Evolutionary conservation across 2,888 invertebrate species (phyloP).

Genomic region (Nasonovia ribisnigri): DNA sequence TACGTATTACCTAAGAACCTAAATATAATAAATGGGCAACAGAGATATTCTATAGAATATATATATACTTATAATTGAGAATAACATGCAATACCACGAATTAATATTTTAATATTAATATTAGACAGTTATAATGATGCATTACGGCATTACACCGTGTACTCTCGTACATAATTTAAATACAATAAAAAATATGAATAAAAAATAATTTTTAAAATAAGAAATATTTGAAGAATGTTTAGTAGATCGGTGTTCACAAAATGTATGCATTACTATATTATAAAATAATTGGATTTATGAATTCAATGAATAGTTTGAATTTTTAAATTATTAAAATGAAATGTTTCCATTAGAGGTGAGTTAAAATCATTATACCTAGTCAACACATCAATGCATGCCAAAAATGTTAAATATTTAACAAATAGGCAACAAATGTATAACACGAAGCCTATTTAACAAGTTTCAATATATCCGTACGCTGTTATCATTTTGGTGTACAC

Average conservation of each 20-base stretch:
- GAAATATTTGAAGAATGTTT: neutral
- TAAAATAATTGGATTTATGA: neutral
- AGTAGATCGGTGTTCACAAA: neutral
- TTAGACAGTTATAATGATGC: neutral
- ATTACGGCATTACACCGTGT: neutral
- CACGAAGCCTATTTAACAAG: neutral
- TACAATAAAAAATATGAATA: neutral
- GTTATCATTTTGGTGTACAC: neutral
- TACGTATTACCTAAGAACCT: neutral
- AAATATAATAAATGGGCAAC: neutral
- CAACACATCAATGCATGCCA: neutral
- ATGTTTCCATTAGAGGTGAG: neutral
- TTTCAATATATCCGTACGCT: neutral
- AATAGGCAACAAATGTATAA: neutral
- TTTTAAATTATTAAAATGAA: conserved; percentile 1
- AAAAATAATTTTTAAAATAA: neutral
- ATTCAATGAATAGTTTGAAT: neutral
- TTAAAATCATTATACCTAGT: neutral
- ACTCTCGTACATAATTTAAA: neutral
- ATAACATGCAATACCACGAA: neutral
- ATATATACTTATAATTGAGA: no score
- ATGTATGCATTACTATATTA: neutral
- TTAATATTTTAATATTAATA: neutral
- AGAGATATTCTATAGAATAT: no score
- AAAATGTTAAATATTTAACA: conserved; percentile 3